Evolutionary conservation across 1,140 invertebrate genomes (phyloP), one percentile per base, ranked within the genome.

Genomic region (Sycophaga agraensis): DNA sequence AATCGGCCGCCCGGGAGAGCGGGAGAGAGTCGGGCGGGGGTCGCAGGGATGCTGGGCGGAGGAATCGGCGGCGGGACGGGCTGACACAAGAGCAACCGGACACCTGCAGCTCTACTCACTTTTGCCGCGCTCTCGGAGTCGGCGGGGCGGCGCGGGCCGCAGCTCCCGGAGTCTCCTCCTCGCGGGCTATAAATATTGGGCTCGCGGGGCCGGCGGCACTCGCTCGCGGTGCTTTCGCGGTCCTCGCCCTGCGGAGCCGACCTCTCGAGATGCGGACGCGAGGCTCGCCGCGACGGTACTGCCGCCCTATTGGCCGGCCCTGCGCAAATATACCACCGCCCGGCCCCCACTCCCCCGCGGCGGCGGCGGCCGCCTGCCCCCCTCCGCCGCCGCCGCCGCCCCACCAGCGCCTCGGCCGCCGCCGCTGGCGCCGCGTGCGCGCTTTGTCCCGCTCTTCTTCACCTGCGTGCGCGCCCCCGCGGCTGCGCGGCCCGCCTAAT

Each of bases 271-370:
- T 66, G 60, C 59, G 43, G 51, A 62, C 67, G 67, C 68, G 63
- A 68, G 57, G 56, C 54, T 61, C 51, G 64, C 73, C 75, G 76
- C 75, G 77, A 74, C 71, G 75, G 77, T 79, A 80, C 75, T 81
- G 76, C 74, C 61, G 77, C 79, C 75, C 73, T 79, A 79, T 77
- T 78, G 76, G 74, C 69, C 73, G 68, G 72, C 77, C 74, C 72
- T 79, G 79, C 78, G 76, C 79, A 81, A 81, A 77, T 80, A 81
- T 80, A 80, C 78, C 76, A 66, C 68, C 70, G 72, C 77, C 76
- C 58, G 59, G 26, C 58, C 67, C 62, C 65, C 67, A 64, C 59
- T 63, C 67, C 70, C 42, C 64, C 62, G 51, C 64, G 68, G 43
- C 65, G 66, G 62, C 65, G 64, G 57, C 68, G 67, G 56, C 57